Base-by-base conservation (phyloP, 1,140 invertebrate genomes). In the Drosophila tristis region DNA sequence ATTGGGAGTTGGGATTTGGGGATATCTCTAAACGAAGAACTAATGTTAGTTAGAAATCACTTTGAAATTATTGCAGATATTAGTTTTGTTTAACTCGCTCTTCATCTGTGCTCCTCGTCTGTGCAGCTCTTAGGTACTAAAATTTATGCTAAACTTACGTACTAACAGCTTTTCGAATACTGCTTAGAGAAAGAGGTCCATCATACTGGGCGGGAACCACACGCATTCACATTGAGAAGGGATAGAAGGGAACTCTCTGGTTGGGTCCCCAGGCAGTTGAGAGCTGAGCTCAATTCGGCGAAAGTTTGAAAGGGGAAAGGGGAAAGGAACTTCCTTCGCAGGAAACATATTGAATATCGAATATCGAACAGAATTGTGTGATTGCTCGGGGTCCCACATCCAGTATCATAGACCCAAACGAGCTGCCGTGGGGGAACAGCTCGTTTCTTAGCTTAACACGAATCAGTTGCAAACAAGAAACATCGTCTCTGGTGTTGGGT, bases 171-270 rank as follows among this genome's bases (percentile, higher is more conserved):
- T 91, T 92, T 92, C 91, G 90, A 92, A 92, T 92, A 92, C 91
- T 92, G 91, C 90, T 92, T 92, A 92, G 90, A 92, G 90, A 92
- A 91, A 91, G 90, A 86, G 91, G 82, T 89, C 90, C 90, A 92
- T 91, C 66, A 84, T 91, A 91, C 91, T 92, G 91, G 74, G 78
- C 70, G 49, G 71, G 67, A 39, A 35, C 39, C 59, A 15, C 58
- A 42, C 26, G 71, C 57, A 73, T 31, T 56, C 49, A 51, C 50
- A 13, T 13, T 23, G 26, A n/a, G 15, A 43, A n/a, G n/a, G 15
- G 11, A n/a, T 11, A 15, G 42, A 26, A 26, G n/a, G 26, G 29
- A 29, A 23, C 16, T 44, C 42, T n/a, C 15, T 25, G 16, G 11
- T 31, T 13, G 7, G 29, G 3, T 51, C 16, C 50, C 15, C 9